phyloP scores from a whole-genome alignment of 1,140 invertebrate genomes.

The Panagrolaimus sp. region DNA sequence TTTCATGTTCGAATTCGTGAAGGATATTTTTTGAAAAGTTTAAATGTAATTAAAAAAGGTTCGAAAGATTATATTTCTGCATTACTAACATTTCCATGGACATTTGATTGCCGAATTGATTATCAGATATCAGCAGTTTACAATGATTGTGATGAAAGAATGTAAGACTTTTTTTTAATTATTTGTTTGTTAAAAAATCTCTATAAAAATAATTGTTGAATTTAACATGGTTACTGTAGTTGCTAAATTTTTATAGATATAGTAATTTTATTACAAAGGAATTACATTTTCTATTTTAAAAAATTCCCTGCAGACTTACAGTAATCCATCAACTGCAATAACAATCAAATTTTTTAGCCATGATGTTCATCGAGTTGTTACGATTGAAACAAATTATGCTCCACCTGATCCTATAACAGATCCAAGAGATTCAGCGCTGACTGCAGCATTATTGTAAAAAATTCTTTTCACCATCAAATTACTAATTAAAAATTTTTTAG shows the following conservation, averaged over 20 bases:
- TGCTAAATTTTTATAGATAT: too few species aligned
- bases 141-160: neutral
- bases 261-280: too few species aligned
- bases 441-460: neutral
- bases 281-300: too few species aligned
- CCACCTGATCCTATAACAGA: neutral
- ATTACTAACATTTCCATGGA: neutral
- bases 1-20: neutral
- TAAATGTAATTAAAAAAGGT: neutral
- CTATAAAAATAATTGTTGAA: too few species aligned
- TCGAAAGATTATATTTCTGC: neutral
- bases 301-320: too few species aligned
- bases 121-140: constrained; percentile 1
- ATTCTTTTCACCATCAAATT: neutral
- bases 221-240: too few species aligned
- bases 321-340: too few species aligned
- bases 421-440: neutral
- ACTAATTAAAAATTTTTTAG: neutral
- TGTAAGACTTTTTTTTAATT: too few species aligned
- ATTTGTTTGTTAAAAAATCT: too few species aligned
- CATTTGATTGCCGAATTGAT: neutral
- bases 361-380: neutral
- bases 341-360: neutral
- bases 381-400: neutral
- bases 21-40: neutral